These are phyloP conservation scores for Capitella teleta DNA, from an alignment of 1,140 invertebrate genomes.

Conservation along the genomic window DNA sequence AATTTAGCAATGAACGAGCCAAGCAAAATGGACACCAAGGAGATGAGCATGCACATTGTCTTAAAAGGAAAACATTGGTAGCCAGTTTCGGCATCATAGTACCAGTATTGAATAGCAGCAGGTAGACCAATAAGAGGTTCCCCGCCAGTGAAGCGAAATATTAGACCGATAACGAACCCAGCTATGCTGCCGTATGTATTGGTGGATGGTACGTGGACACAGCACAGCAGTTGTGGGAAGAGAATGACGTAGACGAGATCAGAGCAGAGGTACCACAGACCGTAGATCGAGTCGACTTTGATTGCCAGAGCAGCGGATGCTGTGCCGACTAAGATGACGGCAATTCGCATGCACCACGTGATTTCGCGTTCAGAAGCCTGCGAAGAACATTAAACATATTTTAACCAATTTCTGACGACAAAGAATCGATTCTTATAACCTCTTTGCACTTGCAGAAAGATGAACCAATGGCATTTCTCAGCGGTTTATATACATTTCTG, in stretches of 20 bases:
- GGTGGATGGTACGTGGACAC: slow-evolving; percentile 75
- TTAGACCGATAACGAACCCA: slow-evolving; percentile 71
- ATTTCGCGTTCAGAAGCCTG: slow-evolving; percentile 59
- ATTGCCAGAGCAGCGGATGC: slow-evolving; percentile 89
- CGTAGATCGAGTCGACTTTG: slow-evolving; percentile 92
- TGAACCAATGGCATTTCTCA: background rate
- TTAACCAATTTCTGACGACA: background rate
- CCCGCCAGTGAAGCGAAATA: slow-evolving; percentile 75
- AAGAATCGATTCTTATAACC: background rate
- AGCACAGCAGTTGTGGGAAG: slow-evolving; percentile 91
- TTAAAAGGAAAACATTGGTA: slow-evolving; percentile 13
- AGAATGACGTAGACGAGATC: slow-evolving; percentile 95
- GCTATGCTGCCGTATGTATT: slow-evolving; percentile 90
- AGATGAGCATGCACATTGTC: slow-evolving; percentile 45
- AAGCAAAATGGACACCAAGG: slow-evolving; percentile 50
- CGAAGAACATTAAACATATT: slow-evolving; percentile 12
- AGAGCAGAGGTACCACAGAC: slow-evolving; percentile 86
- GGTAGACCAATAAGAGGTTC: slow-evolving; percentile 72
- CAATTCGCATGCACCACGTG: slow-evolving; percentile 90
- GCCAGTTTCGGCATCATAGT: slow-evolving; percentile 10
- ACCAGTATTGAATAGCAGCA: slow-evolving; percentile 72
- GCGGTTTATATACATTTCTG: slow-evolving; percentile 2
- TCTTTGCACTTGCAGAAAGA: background rate
- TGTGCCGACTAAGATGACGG: slow-evolving; percentile 83
- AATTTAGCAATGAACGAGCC: slow-evolving; percentile 44